Evolutionary conservation across 2,113 vertebrate species (phyloP).

Genomic region (Ailuropoda melanoleuca): DNA sequence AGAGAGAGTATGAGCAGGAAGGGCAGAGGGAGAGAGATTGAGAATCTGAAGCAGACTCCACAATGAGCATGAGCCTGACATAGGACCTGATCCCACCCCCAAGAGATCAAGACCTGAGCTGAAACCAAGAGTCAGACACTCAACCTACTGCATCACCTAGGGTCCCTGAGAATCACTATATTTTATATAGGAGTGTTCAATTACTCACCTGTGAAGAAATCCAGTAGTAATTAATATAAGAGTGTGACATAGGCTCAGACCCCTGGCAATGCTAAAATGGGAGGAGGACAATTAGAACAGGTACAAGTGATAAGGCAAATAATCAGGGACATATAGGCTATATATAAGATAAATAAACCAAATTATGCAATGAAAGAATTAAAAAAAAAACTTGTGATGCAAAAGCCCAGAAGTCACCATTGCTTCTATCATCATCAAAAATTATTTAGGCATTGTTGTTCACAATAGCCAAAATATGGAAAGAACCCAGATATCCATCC

Average conservation of each 20-base stretch:
- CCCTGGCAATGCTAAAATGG: not conserved
- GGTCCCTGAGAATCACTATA: not conserved
- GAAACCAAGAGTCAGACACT: too few relatives aligned
- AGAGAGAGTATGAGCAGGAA: too few relatives aligned
- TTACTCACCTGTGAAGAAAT: not conserved
- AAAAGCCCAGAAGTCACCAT: not conserved
- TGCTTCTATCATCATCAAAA: not conserved
- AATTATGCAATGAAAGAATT: not conserved
- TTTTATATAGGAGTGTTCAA: not conserved
- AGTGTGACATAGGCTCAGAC: not conserved
- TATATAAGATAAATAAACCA: not conserved
- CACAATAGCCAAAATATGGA: too few relatives aligned
- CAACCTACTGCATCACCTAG: too few relatives aligned
- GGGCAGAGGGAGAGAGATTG: too few relatives aligned
- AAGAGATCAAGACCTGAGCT: too few relatives aligned
- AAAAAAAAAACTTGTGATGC: not conserved
- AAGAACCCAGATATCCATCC: too few relatives aligned
- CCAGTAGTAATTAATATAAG: not conserved
- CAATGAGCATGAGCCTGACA: too few relatives aligned
- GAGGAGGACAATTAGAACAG: not conserved
- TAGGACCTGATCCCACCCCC: too few relatives aligned
- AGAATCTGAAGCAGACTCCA: too few relatives aligned
- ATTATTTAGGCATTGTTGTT: not conserved
- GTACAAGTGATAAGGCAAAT: not conserved
- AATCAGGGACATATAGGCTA: not conserved